These are phyloP conservation scores for Calyptommatus sinebrachiatus DNA, from an alignment of 2,113 vertebrate species.

Conservation along the genomic window DNA sequence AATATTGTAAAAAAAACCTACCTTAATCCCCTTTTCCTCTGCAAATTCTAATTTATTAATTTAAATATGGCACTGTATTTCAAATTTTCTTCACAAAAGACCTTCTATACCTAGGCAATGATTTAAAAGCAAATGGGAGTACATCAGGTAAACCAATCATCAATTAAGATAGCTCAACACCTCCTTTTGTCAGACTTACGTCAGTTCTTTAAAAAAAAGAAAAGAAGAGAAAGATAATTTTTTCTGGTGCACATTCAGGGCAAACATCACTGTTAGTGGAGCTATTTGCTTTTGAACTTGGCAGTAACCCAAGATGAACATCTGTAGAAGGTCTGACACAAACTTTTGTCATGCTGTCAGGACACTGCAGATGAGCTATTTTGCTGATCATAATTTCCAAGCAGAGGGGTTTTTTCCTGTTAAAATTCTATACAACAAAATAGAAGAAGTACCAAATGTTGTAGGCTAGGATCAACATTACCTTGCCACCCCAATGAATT, in stretches of 20 bases:
- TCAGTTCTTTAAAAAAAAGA: slow-evolving; percentile 65
- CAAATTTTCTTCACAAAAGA: slow-evolving; percentile 61
- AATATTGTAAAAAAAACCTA: slow-evolving; percentile 63
- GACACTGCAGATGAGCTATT: neutral
- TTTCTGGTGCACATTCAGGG: slow-evolving; percentile 64
- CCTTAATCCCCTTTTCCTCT: neutral
- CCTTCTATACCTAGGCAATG: slow-evolving; percentile 61
- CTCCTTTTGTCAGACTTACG: slow-evolving; percentile 74
- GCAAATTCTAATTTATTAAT: slow-evolving; percentile 40
- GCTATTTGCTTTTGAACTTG: slow-evolving; percentile 72
- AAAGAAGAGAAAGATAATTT: slow-evolving; percentile 51
- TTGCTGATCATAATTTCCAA: slow-evolving; percentile 34
- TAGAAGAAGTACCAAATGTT: neutral
- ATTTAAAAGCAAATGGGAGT: slow-evolving; percentile 82
- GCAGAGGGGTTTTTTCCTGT: neutral
- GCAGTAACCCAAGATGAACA: slow-evolving; percentile 58
- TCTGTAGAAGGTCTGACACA: slow-evolving; percentile 43
- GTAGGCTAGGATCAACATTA: neutral
- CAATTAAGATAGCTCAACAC: slow-evolving; percentile 62
- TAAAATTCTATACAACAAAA: neutral
- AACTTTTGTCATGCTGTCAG: slow-evolving; percentile 32
- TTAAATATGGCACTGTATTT: slow-evolving; percentile 57
- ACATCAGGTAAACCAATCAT: slow-evolving; percentile 73
- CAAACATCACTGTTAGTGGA: slow-evolving; percentile 69
- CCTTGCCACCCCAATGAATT: neutral